A percentile compares a stretch with the other conserved stretches of the same genome.
phyloP scores from a whole-genome alignment of 2,888 invertebrate species.

The Ctena decussata region DNA sequence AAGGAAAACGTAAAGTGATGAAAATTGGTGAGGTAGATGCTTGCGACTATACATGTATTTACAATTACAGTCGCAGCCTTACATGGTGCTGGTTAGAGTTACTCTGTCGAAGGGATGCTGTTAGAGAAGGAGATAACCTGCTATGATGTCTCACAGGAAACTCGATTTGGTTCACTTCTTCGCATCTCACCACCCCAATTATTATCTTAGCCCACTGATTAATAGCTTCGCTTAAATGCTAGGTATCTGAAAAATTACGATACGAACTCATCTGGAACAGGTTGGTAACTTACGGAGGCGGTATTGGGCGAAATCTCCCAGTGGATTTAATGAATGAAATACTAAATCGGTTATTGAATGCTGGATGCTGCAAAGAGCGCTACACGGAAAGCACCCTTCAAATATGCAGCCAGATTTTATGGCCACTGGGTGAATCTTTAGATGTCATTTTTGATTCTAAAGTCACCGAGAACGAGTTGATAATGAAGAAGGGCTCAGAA shows the following conservation, averaged over 20 bases:
- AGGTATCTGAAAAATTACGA: background rate
- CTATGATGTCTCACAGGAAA: constrained; percentile 16
- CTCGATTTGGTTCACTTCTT: constrained; percentile 33
- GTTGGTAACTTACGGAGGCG: constrained; percentile 42
- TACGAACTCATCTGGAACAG: constrained; percentile 20
- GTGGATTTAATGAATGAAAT: constrained; percentile 53
- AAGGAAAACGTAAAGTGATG: background rate
- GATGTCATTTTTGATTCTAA: constrained; percentile 22
- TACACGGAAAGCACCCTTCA: constrained; percentile 33
- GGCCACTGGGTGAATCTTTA: constrained; percentile 32
- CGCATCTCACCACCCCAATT: constrained; percentile 24
- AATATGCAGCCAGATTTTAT: constrained; percentile 35
- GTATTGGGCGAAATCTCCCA: constrained; percentile 34
- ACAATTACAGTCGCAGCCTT: constrained; percentile 37
- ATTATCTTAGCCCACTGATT: constrained; percentile 46
- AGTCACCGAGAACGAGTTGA: constrained; percentile 31
- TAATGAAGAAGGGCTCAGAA: constrained; percentile 23
- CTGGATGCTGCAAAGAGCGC: constrained; percentile 12
- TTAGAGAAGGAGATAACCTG: background rate
- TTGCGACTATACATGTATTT: constrained; percentile 8
- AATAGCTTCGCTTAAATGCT: background rate
- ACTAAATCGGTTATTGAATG: constrained; percentile 38
- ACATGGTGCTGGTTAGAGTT: constrained; percentile 57
- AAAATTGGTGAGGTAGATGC: background rate
- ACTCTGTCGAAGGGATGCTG: constrained; percentile 37